These are phyloP conservation scores for Phymanthus crucifer DNA, from an alignment of 92 coral and sea anemone species.

Conservation along the genomic window DNA sequence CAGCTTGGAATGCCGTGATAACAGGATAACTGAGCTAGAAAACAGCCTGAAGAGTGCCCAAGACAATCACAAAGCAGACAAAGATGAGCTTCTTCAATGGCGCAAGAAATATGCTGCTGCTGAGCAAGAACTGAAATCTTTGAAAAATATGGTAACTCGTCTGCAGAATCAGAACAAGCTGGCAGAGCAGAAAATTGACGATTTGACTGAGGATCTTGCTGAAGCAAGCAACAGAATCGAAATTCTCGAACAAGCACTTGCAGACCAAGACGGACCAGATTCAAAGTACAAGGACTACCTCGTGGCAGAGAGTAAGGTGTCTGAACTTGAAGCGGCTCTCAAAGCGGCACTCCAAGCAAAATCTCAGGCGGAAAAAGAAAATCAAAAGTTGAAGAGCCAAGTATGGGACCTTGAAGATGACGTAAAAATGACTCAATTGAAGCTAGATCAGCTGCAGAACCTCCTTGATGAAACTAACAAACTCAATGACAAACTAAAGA, in stretches of 20 bases:
- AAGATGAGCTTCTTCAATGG: conserved; percentile 73
- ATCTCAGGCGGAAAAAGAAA: conserved; percentile 57
- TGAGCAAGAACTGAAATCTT: conserved; percentile 74
- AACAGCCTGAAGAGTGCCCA: conserved; percentile 65
- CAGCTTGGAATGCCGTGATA: conserved; percentile 53
- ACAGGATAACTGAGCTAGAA: conserved; percentile 65
- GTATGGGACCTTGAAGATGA: conserved; percentile 78
- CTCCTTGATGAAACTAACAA: conserved; percentile 66
- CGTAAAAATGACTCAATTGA: conserved; percentile 51
- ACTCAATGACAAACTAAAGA: conserved; percentile 76
- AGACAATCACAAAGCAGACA: conserved; percentile 79
- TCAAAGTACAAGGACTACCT: conserved; percentile 49
- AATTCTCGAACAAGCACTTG: conserved; percentile 65
- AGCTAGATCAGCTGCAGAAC: conserved; percentile 63
- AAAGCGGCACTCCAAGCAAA: conserved; percentile 66
- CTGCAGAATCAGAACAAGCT: conserved; percentile 50
- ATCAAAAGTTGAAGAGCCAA: conserved; percentile 64
- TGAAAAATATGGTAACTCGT: conserved; percentile 49
- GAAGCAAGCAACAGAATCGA: conserved; percentile 61
- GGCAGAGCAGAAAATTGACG: conserved; percentile 58
- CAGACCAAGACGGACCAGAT: conserved; percentile 51
- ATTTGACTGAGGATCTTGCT: conserved; percentile 67
- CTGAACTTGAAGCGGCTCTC: conserved; percentile 72
- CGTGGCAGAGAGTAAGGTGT: conserved; percentile 38
- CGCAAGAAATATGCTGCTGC: conserved; percentile 63